These are phyloP conservation scores for Nycteola revayana DNA, from an alignment of 2,888 invertebrate genomes.

Conservation along the genomic window DNA sequence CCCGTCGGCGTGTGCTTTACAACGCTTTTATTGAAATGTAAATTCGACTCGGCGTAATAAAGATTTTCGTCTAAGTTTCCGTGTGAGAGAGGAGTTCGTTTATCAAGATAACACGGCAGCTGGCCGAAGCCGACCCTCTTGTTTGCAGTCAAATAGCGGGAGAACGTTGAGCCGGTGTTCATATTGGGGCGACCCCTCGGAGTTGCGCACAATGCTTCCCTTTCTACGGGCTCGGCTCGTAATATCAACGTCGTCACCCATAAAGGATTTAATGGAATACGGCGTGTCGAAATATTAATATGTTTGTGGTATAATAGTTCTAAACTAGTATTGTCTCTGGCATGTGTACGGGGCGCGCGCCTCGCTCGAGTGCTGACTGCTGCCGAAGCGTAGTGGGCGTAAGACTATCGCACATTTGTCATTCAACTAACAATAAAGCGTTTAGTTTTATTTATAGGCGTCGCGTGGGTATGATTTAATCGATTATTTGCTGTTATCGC, in stretches of 20 bases:
- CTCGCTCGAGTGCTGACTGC: slow-evolving; percentile 23
- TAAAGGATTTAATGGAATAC: slow-evolving; percentile 71
- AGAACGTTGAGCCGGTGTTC: slow-evolving; percentile 47
- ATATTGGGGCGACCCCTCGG: slow-evolving; percentile 47
- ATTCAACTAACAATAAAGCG: slow-evolving; percentile 70
- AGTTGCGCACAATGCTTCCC: slow-evolving; percentile 48
- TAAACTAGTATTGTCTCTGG: slow-evolving; percentile 50
- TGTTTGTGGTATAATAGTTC: slow-evolving; percentile 59
- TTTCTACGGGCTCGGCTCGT: slow-evolving; percentile 44
- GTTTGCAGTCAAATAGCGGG: slow-evolving; percentile 54
- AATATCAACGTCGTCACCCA: slow-evolving; percentile 51
- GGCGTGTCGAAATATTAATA: slow-evolving; percentile 73
- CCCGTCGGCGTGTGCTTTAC: slow-evolving; percentile 35
- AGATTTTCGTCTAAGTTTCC: slow-evolving; percentile 46
- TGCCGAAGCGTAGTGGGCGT: slow-evolving; percentile 52
- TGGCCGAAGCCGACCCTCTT: slow-evolving; percentile 52
- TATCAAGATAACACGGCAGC: slow-evolving; percentile 65
- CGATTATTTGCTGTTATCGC: slow-evolving; percentile 56
- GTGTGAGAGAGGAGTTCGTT: slow-evolving; percentile 42
- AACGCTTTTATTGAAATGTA: slow-evolving; percentile 56
- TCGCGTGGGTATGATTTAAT: slow-evolving; percentile 61
- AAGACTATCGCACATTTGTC: slow-evolving; percentile 68
- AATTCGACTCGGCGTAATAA: slow-evolving; percentile 39
- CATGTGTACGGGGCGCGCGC: slow-evolving; percentile 34
- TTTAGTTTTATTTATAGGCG: slow-evolving; percentile 70